A percentile compares a stretch with the other conserved stretches of the same genome.
These are phyloP conservation scores for Agapornis canus DNA, from an alignment of 2,797 vertebrate genomes.

Conservation along the genomic window DNA sequence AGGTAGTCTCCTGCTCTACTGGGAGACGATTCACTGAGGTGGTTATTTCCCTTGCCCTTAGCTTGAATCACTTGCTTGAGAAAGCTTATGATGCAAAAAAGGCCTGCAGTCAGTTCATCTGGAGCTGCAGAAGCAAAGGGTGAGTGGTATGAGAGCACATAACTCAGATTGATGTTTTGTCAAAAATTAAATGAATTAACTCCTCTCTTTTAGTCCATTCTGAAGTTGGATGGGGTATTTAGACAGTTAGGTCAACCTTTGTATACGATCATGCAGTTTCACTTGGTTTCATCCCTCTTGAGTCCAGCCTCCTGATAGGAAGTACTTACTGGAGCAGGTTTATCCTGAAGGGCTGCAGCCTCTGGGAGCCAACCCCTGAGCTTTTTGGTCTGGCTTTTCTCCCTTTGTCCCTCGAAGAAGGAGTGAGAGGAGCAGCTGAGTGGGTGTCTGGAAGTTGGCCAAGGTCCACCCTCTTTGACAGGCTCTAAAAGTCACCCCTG, in stretches of 20 bases:
- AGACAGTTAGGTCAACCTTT: background rate
- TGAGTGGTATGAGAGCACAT: background rate
- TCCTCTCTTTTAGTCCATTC: background rate
- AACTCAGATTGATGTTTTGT: background rate
- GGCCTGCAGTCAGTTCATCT: background rate
- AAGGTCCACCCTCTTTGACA: accelerated
- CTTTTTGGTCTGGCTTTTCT: background rate
- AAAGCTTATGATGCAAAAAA: background rate
- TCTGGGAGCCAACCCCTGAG: background rate
- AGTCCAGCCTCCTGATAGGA: background rate
- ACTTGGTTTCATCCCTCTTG: background rate
- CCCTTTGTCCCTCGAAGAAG: background rate
- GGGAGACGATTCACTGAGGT: background rate
- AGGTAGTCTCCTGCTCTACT: background rate
- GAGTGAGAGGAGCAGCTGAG: background rate
- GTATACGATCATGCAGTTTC: background rate
- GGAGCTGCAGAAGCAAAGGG: background rate
- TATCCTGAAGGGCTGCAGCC: background rate
- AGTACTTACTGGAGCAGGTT: background rate
- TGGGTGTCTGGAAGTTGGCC: background rate
- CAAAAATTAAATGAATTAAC: background rate
- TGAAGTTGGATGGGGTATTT: background rate
- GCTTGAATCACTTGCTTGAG: background rate
- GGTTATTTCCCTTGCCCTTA: background rate
- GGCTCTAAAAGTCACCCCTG: background rate